Evolutionary conservation across 2,113 vertebrate genomes (phyloP).

Genomic region (Corydoras maculifer): DNA sequence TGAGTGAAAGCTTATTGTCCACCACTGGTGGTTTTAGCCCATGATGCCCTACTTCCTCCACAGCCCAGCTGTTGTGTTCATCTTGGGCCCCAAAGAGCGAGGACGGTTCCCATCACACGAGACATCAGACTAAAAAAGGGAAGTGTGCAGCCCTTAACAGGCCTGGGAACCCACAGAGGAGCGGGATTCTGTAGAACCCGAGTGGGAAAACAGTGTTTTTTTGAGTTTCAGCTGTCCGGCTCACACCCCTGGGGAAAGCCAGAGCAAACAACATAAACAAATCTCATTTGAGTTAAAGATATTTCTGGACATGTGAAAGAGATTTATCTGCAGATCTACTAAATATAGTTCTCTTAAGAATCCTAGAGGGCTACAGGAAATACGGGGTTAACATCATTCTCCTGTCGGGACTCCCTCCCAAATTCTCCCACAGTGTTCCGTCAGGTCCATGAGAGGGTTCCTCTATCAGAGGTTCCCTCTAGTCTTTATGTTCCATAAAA

Average conservation of each 20-base stretch:
- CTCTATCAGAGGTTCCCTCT: constrained; percentile 13
- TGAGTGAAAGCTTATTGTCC: too few species aligned
- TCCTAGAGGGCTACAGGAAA: constrained; percentile 18
- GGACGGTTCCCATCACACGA: constrained; percentile 29
- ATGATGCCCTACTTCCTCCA: background rate
- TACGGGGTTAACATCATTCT: constrained; percentile 21
- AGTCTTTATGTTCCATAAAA: constrained; percentile 25
- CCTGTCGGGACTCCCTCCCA: background rate
- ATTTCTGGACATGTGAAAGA: constrained; percentile 16
- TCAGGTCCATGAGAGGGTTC: constrained; percentile 3
- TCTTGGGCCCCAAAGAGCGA: constrained; percentile 8
- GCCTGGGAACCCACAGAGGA: constrained; percentile 10
- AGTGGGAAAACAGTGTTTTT: constrained; percentile 9
- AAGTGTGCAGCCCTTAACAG: background rate
- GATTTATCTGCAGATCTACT: background rate
- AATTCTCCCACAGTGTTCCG: constrained; percentile 5
- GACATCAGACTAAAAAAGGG: background rate
- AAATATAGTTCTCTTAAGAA: constrained; percentile 39
- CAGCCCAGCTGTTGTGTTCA: background rate
- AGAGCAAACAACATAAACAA: constrained; percentile 16
- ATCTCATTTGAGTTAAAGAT: constrained; percentile 8
- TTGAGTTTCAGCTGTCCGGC: constrained; percentile 7
- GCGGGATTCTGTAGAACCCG: constrained; percentile 12
- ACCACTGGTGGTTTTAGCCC: background rate
- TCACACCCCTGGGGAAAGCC: background rate